Evolutionary conservation across 2,888 invertebrate species (phyloP).

Genomic region (Melinaea menophilus): DNA sequence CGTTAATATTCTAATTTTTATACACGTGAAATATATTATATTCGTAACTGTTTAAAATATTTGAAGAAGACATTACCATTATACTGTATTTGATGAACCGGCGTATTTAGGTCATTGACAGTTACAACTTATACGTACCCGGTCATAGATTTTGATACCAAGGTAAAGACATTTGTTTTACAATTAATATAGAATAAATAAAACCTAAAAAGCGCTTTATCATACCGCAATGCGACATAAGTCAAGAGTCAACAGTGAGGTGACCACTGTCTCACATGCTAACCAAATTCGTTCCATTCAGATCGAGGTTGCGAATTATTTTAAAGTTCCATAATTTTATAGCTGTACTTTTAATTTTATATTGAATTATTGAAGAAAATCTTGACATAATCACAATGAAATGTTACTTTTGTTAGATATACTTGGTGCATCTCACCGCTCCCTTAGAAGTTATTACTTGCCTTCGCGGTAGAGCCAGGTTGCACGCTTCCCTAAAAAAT

Average conservation of each 20-base stretch:
- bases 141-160: not conserved
- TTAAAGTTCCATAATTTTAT: slow-evolving; percentile 30
- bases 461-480: no score
- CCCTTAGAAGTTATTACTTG: no score
- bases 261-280: slow-evolving; percentile 20
- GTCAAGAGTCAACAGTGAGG: slow-evolving; percentile 16
- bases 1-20: no score
- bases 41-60: no score
- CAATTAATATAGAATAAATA: slow-evolving; percentile 11
- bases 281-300: slow-evolving; percentile 14
- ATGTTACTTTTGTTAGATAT: slow-evolving; percentile 24
- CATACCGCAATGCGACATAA: slow-evolving; percentile 29
- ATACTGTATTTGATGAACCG: no score
- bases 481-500: no score
- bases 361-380: slow-evolving; percentile 10
- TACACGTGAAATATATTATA: no score
- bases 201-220: slow-evolving; percentile 6
- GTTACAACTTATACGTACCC: not conserved
- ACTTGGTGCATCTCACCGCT: no score
- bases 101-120: no score
- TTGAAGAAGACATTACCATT: no score
- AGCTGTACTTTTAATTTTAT: slow-evolving; percentile 11
- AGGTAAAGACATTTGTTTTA: slow-evolving; percentile 9
- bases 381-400: slow-evolving; percentile 19
- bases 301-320: slow-evolving; percentile 16